These are phyloP conservation scores for Spisula subtruncata DNA, from an alignment of 2,888 invertebrate genomes.

Conservation along the genomic window DNA sequence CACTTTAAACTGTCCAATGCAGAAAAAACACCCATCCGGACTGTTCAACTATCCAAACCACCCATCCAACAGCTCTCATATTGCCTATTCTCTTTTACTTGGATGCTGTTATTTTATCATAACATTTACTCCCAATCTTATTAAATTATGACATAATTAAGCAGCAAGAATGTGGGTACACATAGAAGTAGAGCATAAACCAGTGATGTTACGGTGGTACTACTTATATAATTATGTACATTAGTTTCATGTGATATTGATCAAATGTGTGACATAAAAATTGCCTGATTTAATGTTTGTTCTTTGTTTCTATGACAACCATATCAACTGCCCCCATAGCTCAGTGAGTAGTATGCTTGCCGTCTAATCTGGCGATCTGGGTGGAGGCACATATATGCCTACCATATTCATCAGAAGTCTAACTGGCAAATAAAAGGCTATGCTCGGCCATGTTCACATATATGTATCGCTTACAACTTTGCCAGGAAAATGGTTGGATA, in stretches of 20 bases:
- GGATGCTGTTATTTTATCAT: not conserved
- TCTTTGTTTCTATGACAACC: not conserved
- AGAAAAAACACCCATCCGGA: too few relatives aligned
- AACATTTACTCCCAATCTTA: not conserved
- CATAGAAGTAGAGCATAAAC: not conserved
- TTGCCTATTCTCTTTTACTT: not conserved
- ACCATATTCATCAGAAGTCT: too few relatives aligned
- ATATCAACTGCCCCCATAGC: too few relatives aligned
- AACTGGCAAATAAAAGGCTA: too few relatives aligned
- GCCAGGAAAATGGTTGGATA: too few relatives aligned
- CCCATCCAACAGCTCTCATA: not conserved
- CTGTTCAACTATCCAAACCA: too few relatives aligned
- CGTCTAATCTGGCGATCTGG: too few relatives aligned
- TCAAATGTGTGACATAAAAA: slow-evolving; percentile 26
- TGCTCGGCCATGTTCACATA: too few relatives aligned
- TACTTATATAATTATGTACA: slow-evolving; percentile 9
- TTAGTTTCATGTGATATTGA: slow-evolving; percentile 26
- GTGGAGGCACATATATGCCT: too few relatives aligned
- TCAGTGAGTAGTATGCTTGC: too few relatives aligned
- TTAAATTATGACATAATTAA: not conserved
- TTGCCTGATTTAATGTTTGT: not conserved
- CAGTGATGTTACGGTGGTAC: not conserved
- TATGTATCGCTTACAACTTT: too few relatives aligned
- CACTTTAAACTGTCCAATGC: too few relatives aligned
- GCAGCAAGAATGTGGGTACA: not conserved